Evolutionary conservation across 2,797 vertebrate species (phyloP).

Genomic region (Pipistrellus pygmaeus): DNA sequence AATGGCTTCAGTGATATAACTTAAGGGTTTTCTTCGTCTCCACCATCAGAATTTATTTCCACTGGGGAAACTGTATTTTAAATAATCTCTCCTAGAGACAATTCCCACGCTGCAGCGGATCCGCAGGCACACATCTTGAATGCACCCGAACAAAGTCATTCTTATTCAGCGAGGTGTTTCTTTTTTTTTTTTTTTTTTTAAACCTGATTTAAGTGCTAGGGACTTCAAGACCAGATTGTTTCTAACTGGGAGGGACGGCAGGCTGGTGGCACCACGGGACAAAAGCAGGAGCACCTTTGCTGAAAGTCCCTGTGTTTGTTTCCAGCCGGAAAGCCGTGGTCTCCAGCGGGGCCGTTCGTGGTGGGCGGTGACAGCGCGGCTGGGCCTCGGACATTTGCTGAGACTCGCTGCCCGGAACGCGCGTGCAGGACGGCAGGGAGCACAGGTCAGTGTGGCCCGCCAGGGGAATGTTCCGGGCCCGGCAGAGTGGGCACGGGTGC

Average conservation of each 20-base stretch:
- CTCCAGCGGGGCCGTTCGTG: slow-evolving; percentile 66
- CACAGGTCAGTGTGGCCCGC: not conserved
- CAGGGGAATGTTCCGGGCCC: slow-evolving; percentile 25
- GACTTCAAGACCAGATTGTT: slow-evolving; percentile 78
- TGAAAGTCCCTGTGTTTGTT: slow-evolving; percentile 75
- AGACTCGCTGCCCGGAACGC: slow-evolving; percentile 35
- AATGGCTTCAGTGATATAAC: slow-evolving; percentile 80
- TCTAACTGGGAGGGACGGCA: slow-evolving; percentile 70
- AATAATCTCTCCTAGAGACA: slow-evolving; percentile 52
- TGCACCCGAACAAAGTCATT: slow-evolving; percentile 53
- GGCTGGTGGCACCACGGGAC: slow-evolving; percentile 72
- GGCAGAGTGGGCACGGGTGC: not conserved
- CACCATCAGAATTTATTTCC: slow-evolving; percentile 71
- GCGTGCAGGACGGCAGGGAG: not conserved
- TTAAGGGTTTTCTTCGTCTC: slow-evolving; percentile 78
- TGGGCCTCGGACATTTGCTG: slow-evolving; percentile 74
- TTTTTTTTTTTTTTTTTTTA: slow-evolving; percentile 60
- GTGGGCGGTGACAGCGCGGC: slow-evolving; percentile 57
- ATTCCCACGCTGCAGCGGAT: slow-evolving; percentile 49
- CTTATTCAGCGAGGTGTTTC: slow-evolving; percentile 71
- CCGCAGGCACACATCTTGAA: slow-evolving; percentile 61
- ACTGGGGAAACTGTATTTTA: slow-evolving; percentile 70
- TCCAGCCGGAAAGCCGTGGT: slow-evolving; percentile 27
- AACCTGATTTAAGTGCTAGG: slow-evolving; percentile 78
- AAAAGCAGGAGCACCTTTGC: slow-evolving; percentile 78